phyloP scores from a whole-genome alignment of 2,888 invertebrate species.

The Muscina levida region DNA sequence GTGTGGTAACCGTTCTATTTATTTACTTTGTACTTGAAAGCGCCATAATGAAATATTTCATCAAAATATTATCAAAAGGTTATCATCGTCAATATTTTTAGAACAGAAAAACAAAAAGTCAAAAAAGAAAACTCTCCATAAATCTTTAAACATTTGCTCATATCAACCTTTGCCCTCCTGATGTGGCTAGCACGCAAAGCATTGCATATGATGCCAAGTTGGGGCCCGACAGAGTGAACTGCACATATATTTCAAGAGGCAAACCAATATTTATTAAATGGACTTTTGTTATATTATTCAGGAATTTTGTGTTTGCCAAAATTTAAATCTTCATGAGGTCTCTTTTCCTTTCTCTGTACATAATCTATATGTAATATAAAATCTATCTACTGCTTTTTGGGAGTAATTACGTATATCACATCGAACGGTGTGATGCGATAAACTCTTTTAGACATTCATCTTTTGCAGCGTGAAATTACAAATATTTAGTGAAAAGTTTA shows the following conservation, averaged over 20 bases:
- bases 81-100: constrained; percentile 34
- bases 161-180: not conserved
- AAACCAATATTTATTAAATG: constrained; percentile 44
- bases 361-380: too few relatives aligned
- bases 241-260: constrained; percentile 42
- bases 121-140: constrained; percentile 22
- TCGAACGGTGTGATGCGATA: not conserved
- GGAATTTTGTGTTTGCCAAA: too few relatives aligned
- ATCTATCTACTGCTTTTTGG: too few relatives aligned
- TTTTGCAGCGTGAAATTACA: constrained; percentile 41
- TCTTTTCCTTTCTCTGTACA: too few relatives aligned
- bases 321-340: too few relatives aligned
- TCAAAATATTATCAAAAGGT: constrained; percentile 26
- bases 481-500: constrained; percentile 72
- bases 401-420: too few relatives aligned
- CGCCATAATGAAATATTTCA: constrained; percentile 42
- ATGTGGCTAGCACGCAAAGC: too few relatives aligned
- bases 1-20: constrained; percentile 44
- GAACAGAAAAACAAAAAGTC: constrained; percentile 8
- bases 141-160: constrained; percentile 15
- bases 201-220: too few relatives aligned
- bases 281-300: too few relatives aligned
- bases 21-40: constrained; percentile 57
- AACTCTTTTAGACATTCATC: constrained; percentile 44
- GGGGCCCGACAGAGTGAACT: too few relatives aligned